Evolutionary conservation across 2,888 invertebrate genomes (phyloP).

Genomic region (Tachina lurida): DNA sequence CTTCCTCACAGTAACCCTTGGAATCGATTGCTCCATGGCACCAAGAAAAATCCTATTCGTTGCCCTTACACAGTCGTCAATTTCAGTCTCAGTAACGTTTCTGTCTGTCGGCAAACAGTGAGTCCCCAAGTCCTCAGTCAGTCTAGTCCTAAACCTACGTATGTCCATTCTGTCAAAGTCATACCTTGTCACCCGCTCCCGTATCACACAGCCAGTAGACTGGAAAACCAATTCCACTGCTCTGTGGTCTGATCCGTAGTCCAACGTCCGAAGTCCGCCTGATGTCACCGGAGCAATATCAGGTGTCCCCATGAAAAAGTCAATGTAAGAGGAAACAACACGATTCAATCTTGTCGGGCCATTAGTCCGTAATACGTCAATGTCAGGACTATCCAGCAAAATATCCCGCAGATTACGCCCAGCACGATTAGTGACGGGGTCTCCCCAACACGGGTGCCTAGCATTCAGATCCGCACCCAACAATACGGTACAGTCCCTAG

Average conservation of each 20-base stretch:
- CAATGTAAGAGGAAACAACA: not conserved
- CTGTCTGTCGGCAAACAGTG: not conserved
- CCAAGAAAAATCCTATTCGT: not conserved
- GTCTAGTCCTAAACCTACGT: not conserved
- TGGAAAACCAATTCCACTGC: no score
- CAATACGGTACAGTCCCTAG: no score
- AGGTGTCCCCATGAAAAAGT: not conserved
- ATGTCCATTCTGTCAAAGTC: not conserved
- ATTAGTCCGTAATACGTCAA: not conserved
- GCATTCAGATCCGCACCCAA: no score
- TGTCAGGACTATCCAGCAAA: not conserved
- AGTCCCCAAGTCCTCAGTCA: not conserved
- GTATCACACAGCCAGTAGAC: not conserved
- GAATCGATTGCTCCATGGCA: not conserved
- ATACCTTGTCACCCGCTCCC: not conserved
- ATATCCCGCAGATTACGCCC: not conserved
- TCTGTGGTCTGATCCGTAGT: not conserved
- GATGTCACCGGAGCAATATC: not conserved
- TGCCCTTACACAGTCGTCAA: not conserved
- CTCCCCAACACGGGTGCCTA: not conserved
- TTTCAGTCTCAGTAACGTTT: not conserved
- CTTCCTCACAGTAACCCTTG: not conserved
- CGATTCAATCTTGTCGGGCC: not conserved
- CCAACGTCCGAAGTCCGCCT: not conserved
- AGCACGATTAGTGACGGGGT: not conserved